A percentile compares a stretch with the other conserved stretches of the same genome.
Evolutionary conservation across 2,797 vertebrate species (phyloP).

Genomic region (Siniperca obscura): DNA sequence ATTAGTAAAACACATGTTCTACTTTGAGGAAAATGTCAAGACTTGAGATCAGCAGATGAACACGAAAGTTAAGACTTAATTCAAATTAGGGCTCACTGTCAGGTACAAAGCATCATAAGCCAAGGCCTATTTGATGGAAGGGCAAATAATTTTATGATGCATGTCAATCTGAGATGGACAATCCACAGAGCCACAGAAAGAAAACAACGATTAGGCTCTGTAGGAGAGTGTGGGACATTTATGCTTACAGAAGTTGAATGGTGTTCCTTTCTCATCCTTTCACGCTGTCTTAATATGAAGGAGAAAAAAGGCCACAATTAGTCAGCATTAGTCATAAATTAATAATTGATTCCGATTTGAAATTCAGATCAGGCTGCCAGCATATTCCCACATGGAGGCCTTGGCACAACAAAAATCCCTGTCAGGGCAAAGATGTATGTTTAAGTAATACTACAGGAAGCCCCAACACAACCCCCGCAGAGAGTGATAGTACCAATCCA

Average conservation of each 20-base stretch:
- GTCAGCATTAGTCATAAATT: slow-evolving; percentile 82
- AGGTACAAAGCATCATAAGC: slow-evolving; percentile 22
- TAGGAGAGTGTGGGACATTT: slow-evolving; percentile 27
- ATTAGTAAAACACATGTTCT: slow-evolving; percentile 64
- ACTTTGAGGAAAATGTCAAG: slow-evolving; percentile 59
- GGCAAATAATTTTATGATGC: slow-evolving; percentile 6
- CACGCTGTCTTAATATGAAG: slow-evolving; percentile 39
- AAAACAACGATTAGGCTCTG: slow-evolving; percentile 17
- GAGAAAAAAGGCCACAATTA: slow-evolving; percentile 76
- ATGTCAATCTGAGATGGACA: slow-evolving; percentile 1
- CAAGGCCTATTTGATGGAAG: background rate
- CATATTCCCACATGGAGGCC: slow-evolving; percentile 68
- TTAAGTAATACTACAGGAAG: slow-evolving; percentile 73
- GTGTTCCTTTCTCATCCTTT: slow-evolving; percentile 50
- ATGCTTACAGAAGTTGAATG: slow-evolving; percentile 23
- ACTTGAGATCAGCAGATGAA: slow-evolving; percentile 64
- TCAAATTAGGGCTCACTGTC: slow-evolving; percentile 44
- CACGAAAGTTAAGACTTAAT: slow-evolving; percentile 41
- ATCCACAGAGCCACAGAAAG: slow-evolving; percentile 11
- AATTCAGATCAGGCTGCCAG: slow-evolving; percentile 79
- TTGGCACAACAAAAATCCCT: slow-evolving; percentile 79
- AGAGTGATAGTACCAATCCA: slow-evolving; percentile 55
- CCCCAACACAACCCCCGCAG: slow-evolving; percentile 53
- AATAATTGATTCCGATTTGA: slow-evolving; percentile 85
- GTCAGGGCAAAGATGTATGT: slow-evolving; percentile 80